A percentile compares a stretch with the other conserved stretches of the same genome.
phyloP scores from a whole-genome alignment of 2,113 vertebrate genomes.

The Tauraco erythrolophus region DNA sequence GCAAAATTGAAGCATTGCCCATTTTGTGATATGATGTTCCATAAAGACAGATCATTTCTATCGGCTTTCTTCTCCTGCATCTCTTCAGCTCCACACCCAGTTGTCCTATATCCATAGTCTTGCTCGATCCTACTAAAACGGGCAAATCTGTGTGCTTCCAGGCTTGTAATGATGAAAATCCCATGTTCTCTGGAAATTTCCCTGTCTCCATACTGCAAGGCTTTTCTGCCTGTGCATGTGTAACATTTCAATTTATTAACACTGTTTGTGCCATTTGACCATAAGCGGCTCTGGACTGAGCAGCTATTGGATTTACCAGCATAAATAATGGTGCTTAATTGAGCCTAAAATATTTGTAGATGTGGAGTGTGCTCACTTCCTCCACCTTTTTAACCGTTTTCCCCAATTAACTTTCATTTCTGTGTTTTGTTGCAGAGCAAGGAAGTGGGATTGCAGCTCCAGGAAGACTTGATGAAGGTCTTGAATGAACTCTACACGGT shows the following conservation, averaged over 20 bases:
- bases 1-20: background rate
- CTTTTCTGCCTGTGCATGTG: background rate
- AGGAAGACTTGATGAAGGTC: constrained; percentile 98
- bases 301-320: constrained; percentile 50
- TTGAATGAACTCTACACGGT: constrained; percentile 96
- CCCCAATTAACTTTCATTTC: constrained; percentile 69
- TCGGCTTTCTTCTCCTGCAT: background rate
- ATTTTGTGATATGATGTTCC: background rate
- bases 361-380: background rate
- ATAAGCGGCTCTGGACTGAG: constrained; percentile 39
- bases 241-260: constrained; percentile 33
- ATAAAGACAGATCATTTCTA: background rate
- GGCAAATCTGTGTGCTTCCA: background rate
- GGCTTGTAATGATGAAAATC: background rate
- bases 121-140: background rate
- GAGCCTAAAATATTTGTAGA: constrained; percentile 4
- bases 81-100: background rate
- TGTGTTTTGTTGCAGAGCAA: constrained; percentile 89
- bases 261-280: constrained; percentile 2
- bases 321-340: constrained; percentile 22
- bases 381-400: background rate
- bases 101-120: background rate
- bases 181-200: background rate
- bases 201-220: background rate
- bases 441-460: constrained; percentile 94